These are phyloP conservation scores for Galleria mellonella DNA, from an alignment of 1,140 invertebrate species.

Conservation along the genomic window DNA sequence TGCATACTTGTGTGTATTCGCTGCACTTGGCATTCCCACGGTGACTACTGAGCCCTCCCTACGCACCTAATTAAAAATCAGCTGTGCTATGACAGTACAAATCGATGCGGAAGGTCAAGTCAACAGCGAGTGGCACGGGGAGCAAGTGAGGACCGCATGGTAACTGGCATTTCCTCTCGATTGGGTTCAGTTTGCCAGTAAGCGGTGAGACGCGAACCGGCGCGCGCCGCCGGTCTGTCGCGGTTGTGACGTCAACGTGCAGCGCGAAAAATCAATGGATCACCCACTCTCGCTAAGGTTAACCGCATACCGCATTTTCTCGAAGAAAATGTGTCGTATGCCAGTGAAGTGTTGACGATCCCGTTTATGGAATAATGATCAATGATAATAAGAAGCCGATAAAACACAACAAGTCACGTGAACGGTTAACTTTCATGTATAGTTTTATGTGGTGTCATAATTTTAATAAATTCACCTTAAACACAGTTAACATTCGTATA, in stretches of 20 bases:
- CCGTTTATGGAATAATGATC: conserved; percentile 17
- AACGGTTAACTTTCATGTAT: conserved; percentile 55
- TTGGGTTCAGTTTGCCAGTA: conserved; percentile 11
- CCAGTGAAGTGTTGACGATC: conserved; percentile 53
- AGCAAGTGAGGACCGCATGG: conserved; percentile 42
- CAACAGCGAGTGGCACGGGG: conserved; percentile 29
- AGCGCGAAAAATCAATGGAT: conserved; percentile 68
- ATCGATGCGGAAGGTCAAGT: conserved; percentile 60
- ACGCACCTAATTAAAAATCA: conserved; percentile 27
- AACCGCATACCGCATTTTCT: conserved; percentile 70
- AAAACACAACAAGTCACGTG: conserved; percentile 39
- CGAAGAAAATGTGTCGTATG: conserved; percentile 64
- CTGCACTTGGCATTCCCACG: too few relatives aligned
- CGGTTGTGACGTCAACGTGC: conserved; percentile 55
- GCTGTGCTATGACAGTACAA: conserved; percentile 33
- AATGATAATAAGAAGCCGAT: conserved; percentile 25
- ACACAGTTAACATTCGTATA: conserved; percentile 6
- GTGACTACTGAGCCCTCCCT: not conserved
- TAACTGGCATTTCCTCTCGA: conserved; percentile 56
- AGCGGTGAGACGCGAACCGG: conserved; percentile 55
- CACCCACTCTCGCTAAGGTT: conserved; percentile 54
- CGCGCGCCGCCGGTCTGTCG: conserved; percentile 55
- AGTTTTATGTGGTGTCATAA: conserved; percentile 60
- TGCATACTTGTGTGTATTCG: too few relatives aligned
- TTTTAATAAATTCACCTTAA: conserved; percentile 13